Base-by-base conservation (phyloP, 2,113 vertebrate species). In the Acrocephalus kingi region DNA sequence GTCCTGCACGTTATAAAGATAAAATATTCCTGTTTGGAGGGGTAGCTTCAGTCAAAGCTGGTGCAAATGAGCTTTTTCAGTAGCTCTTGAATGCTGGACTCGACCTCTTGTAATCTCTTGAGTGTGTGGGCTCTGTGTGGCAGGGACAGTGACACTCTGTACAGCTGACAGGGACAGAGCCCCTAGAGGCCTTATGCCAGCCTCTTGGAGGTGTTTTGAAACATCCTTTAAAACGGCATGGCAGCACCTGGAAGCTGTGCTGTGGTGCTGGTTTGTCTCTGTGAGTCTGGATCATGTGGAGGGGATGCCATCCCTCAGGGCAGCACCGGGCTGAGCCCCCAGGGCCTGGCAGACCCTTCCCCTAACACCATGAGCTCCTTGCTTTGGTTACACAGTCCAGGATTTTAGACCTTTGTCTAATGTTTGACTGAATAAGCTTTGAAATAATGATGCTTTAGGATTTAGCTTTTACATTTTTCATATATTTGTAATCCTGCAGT, bases 141-240 rank as follows among this genome's bases (percentile, higher is more conserved):
- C 11, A 28, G 33, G 20, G 17, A 11, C 14, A 37, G 17, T 2
- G 18, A 25, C 16, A 5, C 7, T 25, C 33, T 0, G 0, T 8
- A 52, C 35, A 46, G 28, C 39, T 64, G 54, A 2, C 2, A 0
- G 73, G 27, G 43, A 49, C 10, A 3, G 3, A 59, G 25, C 35
- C 52, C 33, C 10, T 5, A 3, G 15, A 9, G 23, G 14, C 39
- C 68, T 72, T 2, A 3, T 21, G 39, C 13, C 15, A 54, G 39
- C 18, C 73, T 68, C 54, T 33, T 25, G 37, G 43, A 35, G 22
- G 33, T 49, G 45, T 49, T 80, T 41, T 12, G 46, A 45, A 73
- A 12, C 35, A 12, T 30, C 18, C 24, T 21, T 15, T 48, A 23
- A 20, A n/a, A 15, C 5, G 9, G 6, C 4, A 5, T 7, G 35